Conservation (phyloP, 1,140 invertebrate species). For the Aricia agestis region DNA sequence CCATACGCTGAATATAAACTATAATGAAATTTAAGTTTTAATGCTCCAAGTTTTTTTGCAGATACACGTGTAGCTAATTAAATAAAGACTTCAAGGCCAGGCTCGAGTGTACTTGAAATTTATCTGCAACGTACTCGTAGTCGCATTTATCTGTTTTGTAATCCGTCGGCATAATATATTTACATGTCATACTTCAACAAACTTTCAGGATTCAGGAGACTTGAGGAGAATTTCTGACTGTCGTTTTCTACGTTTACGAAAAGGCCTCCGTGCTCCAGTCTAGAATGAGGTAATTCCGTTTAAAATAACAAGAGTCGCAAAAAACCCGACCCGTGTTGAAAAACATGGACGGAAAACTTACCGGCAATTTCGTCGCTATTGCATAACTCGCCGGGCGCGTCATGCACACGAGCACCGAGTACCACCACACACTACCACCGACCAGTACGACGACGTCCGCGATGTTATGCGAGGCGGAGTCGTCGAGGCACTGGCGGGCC, state of each 20-base stretch:
- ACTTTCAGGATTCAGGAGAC: too few relatives aligned
- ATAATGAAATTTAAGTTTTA: neutral
- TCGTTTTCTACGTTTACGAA: too few relatives aligned
- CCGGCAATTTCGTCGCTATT: constrained; percentile 50
- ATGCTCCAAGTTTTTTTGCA: neutral
- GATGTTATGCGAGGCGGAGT: constrained; percentile 52
- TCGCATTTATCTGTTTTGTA: neutral
- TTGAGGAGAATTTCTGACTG: too few relatives aligned
- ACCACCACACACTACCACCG: constrained; percentile 7
- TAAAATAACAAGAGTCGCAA: neutral
- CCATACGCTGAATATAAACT: neutral
- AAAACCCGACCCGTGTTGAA: neutral
- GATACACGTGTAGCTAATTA: constrained; percentile 7
- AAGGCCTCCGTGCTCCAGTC: too few relatives aligned
- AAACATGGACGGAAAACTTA: constrained; percentile 35
- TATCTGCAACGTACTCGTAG: too few relatives aligned
- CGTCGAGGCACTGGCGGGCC: constrained; percentile 61
- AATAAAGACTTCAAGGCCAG: neutral
- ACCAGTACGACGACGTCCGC: constrained; percentile 14
- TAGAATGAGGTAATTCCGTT: too few relatives aligned
- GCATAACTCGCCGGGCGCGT: constrained; percentile 52
- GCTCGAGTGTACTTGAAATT: too few relatives aligned
- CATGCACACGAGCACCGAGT: constrained; percentile 32
- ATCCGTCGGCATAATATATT: too few relatives aligned
- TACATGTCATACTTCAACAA: too few relatives aligned